A percentile compares a stretch with the other conserved stretches of the same genome.
These are phyloP conservation scores for Dinothrombium tinctorium DNA, from an alignment of 1,140 invertebrate species.

Conservation along the genomic window DNA sequence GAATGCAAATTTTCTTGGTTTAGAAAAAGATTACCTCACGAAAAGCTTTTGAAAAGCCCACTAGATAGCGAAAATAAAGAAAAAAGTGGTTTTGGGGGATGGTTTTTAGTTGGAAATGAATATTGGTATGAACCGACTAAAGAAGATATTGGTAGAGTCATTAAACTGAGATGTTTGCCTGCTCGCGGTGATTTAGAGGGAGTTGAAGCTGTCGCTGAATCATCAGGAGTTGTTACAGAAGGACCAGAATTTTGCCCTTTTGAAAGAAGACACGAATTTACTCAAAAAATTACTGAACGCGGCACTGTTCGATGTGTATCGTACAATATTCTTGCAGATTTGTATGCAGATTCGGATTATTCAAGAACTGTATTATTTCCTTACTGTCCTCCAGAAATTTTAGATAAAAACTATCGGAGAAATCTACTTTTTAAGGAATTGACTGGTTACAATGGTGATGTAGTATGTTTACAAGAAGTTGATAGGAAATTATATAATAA, in stretches of 20 bases:
- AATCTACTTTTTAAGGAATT: conserved; percentile 59
- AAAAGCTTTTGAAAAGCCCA: no score
- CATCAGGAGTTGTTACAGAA: conserved; percentile 31
- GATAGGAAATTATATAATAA: conserved; percentile 48
- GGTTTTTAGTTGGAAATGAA: conserved; percentile 30
- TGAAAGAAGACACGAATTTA: conserved; percentile 46
- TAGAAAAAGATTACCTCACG: conserved; percentile 21
- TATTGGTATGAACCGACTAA: conserved; percentile 30
- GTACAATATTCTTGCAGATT: conserved; percentile 69
- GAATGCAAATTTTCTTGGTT: conserved; percentile 45
- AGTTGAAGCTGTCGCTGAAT: conserved; percentile 26
- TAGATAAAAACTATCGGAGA: conserved; percentile 61
- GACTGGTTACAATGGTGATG: conserved; percentile 58
- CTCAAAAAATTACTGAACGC: conserved; percentile 17
- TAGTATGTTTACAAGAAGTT: conserved; percentile 79
- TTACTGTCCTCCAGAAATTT: conserved; percentile 49
- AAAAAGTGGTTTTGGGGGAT: conserved; percentile 13
- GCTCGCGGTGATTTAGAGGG: conserved; percentile 13
- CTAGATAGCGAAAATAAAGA: conserved; percentile 7
- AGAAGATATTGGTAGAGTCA: conserved; percentile 33
- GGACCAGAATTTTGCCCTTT: conserved; percentile 55
- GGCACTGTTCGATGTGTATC: conserved; percentile 41
- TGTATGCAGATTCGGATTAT: conserved; percentile 56
- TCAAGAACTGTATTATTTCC: conserved; percentile 42
- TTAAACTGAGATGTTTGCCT: conserved; percentile 39